Evolutionary conservation across 1,140 invertebrate genomes (phyloP).

Genomic region (Caenorhabditis inopinata): DNA sequence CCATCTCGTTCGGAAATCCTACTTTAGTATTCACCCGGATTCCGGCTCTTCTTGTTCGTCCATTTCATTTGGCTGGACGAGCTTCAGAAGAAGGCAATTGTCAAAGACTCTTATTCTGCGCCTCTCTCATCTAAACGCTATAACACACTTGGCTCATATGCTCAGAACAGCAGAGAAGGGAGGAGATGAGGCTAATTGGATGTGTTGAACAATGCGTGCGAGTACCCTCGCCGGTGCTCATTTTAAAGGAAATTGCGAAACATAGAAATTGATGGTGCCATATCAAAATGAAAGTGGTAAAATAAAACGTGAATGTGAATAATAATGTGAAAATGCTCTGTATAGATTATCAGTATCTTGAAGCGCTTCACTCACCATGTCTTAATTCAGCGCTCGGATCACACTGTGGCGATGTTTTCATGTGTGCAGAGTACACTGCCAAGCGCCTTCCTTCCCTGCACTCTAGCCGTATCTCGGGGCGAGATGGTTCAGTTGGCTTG

Average conservation of each 20-base stretch:
- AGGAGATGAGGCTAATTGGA: conserved; percentile 20
- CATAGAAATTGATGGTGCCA: too few species aligned
- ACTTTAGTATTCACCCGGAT: conserved; percentile 13
- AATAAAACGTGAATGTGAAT: too few species aligned
- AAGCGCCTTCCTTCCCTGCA: conserved; percentile 40
- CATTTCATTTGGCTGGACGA: not conserved
- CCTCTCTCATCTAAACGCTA: not conserved
- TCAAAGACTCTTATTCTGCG: not conserved
- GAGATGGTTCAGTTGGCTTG: conserved; percentile 30
- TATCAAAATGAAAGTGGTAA: too few species aligned
- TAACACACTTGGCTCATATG: not conserved
- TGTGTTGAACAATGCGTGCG: not conserved
- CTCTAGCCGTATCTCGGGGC: conserved; percentile 25
- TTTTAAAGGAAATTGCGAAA: not conserved
- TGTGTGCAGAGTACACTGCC: conserved; percentile 32
- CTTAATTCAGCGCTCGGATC: not conserved
- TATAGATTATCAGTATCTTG: too few species aligned
- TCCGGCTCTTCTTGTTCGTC: not conserved
- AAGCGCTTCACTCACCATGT: not conserved
- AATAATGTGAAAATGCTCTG: too few species aligned
- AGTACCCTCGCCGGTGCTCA: too few species aligned
- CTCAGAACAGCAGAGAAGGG: not conserved
- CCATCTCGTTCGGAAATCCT: not conserved
- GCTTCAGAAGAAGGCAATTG: not conserved
- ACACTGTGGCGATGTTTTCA: conserved; percentile 2